phyloP scores from a whole-genome alignment of 2,888 invertebrate genomes.

The Pachymerium ferrugineum region DNA sequence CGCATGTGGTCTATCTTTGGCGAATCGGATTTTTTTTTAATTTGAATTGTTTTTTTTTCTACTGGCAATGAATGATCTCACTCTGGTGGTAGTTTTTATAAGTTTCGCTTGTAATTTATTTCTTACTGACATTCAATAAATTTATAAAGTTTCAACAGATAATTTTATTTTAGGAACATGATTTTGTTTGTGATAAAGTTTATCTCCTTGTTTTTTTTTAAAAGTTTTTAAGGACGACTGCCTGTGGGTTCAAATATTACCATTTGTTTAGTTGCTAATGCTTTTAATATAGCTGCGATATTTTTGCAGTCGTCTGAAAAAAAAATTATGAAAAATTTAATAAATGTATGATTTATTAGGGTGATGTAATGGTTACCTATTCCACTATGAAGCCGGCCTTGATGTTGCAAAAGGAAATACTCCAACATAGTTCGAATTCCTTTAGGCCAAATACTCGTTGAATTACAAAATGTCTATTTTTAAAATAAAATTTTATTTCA shows the following conservation, averaged over 20 bases:
- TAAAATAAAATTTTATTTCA: neutral
- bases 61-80: neutral
- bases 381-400: conserved; percentile 52
- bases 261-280: conserved; percentile 36
- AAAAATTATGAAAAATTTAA: neutral
- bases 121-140: neutral
- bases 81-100: neutral
- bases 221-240: neutral
- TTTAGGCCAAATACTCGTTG: conserved; percentile 47
- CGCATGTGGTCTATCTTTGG: no score
- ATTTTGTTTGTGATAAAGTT: no score
- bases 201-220: no score
- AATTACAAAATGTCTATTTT: conserved; percentile 42
- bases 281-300: conserved; percentile 46
- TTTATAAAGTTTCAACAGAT: neutral
- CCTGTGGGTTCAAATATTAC: neutral
- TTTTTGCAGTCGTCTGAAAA: conserved; percentile 49
- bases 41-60: neutral
- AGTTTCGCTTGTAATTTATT: neutral
- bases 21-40: no score
- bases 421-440: conserved; percentile 47
- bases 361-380: no score
- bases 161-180: no score
- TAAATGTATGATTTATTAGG: conserved; percentile 15
- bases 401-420: conserved; percentile 42